Percentiles rank a stretch among this genome's conserved stretches.
phyloP scores from a whole-genome alignment of 2,797 vertebrate genomes.

The Botia almorhae region DNA sequence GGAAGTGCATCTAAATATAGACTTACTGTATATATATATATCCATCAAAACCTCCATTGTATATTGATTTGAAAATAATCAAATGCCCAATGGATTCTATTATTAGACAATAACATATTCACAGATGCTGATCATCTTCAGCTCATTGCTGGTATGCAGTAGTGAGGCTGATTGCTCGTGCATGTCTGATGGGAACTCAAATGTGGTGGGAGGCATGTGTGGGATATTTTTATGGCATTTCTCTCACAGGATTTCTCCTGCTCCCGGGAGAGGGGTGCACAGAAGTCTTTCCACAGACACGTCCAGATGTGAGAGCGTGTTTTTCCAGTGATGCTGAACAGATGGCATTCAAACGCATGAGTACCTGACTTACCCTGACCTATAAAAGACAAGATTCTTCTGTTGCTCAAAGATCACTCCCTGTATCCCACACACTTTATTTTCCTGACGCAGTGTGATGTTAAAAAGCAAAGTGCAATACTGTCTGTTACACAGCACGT shows the following conservation, averaged over 20 bases:
- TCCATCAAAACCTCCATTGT: neutral
- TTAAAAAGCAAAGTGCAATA: neutral
- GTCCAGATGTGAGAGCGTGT: slow-evolving; percentile 48
- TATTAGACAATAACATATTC: neutral
- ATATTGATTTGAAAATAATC: neutral
- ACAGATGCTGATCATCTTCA: neutral
- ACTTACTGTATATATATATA: too few relatives aligned
- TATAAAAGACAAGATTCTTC: slow-evolving; percentile 43
- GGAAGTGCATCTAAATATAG: too few relatives aligned
- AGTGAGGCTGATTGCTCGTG: neutral
- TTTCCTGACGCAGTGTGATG: slow-evolving; percentile 9
- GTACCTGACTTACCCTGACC: slow-evolving; percentile 47
- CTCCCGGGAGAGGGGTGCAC: slow-evolving; percentile 39
- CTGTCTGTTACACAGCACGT: neutral
- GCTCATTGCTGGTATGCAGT: neutral
- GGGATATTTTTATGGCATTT: slow-evolving; percentile 47
- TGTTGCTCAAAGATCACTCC: neutral
- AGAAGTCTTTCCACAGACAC: slow-evolving; percentile 45
- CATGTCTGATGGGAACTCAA: slow-evolving; percentile 19
- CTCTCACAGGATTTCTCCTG: slow-evolving; percentile 40
- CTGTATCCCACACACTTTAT: neutral
- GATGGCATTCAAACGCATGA: slow-evolving; percentile 49
- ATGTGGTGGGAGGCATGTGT: slow-evolving; percentile 9
- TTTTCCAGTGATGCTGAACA: slow-evolving; percentile 51
- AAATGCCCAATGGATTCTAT: neutral